Conservation (phyloP, 1,140 invertebrate species). For the Melitaea cinxia region DNA sequence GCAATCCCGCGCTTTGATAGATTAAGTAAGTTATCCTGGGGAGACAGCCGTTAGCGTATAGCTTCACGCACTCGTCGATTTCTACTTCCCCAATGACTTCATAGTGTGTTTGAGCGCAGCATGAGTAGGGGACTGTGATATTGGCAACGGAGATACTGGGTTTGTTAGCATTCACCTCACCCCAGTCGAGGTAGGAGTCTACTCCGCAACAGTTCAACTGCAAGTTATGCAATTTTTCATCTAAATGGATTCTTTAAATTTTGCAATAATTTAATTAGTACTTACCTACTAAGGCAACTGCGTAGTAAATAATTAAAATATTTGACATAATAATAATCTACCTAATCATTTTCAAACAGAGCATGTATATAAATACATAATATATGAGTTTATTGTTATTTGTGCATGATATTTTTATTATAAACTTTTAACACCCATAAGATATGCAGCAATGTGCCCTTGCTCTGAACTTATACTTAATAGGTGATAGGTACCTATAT, state of each 20-base stretch:
- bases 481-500: too few species aligned
- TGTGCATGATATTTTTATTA: too few species aligned
- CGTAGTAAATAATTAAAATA: too few species aligned
- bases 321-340: too few species aligned
- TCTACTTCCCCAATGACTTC: constrained; percentile 41
- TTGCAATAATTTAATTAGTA: not conserved
- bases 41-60: constrained; percentile 86
- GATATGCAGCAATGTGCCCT: too few species aligned
- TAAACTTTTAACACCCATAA: too few species aligned
- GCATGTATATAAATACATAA: too few species aligned
- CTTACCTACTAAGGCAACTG: not conserved
- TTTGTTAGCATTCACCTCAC: constrained; percentile 50
- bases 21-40: constrained; percentile 85
- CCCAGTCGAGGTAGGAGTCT: constrained; percentile 85
- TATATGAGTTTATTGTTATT: too few species aligned
- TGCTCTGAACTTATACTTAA: too few species aligned
- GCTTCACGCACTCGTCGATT: constrained; percentile 53
- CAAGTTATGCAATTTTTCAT: constrained; percentile 25
- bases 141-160: constrained; percentile 52
- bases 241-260: too few species aligned
- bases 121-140: constrained; percentile 82
- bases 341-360: too few species aligned
- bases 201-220: constrained; percentile 91
- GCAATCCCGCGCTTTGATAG: constrained; percentile 87
- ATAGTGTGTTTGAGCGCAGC: constrained; percentile 72